phyloP scores from a whole-genome alignment of 2,888 invertebrate species.

The Drosophila picticornis region DNA sequence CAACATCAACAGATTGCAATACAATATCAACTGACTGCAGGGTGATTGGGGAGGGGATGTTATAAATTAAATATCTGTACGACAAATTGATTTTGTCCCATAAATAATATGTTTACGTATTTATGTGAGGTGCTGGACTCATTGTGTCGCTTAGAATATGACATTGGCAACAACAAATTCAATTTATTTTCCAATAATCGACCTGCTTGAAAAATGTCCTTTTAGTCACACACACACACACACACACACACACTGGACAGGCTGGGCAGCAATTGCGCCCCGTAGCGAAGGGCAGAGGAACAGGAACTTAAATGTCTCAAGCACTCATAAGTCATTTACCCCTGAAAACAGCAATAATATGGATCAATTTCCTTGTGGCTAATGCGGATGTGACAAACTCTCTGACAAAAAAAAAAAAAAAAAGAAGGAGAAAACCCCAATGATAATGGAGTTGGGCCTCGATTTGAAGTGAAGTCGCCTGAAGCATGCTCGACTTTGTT shows the following conservation, averaged over 20 bases:
- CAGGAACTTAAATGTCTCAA: conserved; percentile 43
- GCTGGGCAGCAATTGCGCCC: conserved; percentile 5
- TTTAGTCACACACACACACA: conserved; percentile 45
- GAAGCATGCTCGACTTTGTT: conserved; percentile 33
- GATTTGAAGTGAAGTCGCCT: conserved; percentile 14
- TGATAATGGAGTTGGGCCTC: conserved; percentile 11
- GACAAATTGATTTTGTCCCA: conserved; percentile 72
- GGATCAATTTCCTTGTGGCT: conserved; percentile 49
- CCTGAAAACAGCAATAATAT: conserved; percentile 58
- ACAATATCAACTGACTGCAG: conserved; percentile 14
- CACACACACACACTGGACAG: conserved; percentile 33
- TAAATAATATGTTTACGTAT: conserved; percentile 56
- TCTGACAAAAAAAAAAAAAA: background rate
- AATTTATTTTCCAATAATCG: conserved; percentile 76
- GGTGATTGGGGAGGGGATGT: background rate
- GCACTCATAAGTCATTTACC: conserved; percentile 75
- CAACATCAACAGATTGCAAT: conserved; percentile 57
- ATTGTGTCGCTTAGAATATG: conserved; percentile 69
- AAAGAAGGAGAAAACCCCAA: no score
- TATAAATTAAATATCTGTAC: conserved; percentile 73
- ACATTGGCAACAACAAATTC: conserved; percentile 56
- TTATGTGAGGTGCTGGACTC: conserved; percentile 43
- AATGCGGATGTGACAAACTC: conserved; percentile 12
- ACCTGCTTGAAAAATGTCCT: conserved; percentile 54
- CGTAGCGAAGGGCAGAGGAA: conserved; percentile 4